phyloP scores from a whole-genome alignment of 2,113 vertebrate species.

The Athene noctua region DNA sequence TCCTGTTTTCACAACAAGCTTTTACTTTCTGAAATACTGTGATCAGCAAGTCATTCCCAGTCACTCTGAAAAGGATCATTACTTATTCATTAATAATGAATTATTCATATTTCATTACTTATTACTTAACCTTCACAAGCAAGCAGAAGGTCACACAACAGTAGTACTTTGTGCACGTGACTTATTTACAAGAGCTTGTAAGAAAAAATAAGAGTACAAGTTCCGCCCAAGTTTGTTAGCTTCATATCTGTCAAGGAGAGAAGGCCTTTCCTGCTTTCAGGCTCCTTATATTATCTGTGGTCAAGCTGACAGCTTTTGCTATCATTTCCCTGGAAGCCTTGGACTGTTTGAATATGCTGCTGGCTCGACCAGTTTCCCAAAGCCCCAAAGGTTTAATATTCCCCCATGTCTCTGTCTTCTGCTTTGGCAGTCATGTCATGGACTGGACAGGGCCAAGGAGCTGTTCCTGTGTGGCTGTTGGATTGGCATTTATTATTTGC shows the following conservation, averaged over 20 bases:
- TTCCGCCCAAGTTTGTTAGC: not conserved
- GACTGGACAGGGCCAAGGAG: not conserved
- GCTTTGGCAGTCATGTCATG: not conserved
- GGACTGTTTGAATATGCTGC: not conserved
- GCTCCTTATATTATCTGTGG: not conserved
- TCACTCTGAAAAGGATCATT: slow-evolving; percentile 1
- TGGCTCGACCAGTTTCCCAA: not conserved
- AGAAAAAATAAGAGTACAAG: not conserved
- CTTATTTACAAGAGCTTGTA: slow-evolving; percentile 13
- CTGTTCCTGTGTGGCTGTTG: not conserved
- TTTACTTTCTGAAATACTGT: not conserved
- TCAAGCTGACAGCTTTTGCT: not conserved
- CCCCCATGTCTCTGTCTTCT: not conserved
- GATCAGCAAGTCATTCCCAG: not conserved
- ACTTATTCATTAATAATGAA: slow-evolving; percentile 54
- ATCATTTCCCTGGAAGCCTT: not conserved
- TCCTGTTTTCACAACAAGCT: not conserved
- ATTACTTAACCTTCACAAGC: slow-evolving; percentile 53
- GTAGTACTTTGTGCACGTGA: not conserved
- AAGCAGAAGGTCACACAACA: not conserved
- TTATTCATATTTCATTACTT: slow-evolving; percentile 61
- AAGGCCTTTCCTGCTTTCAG: not conserved
- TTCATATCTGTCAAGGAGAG: not conserved
- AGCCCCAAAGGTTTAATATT: not conserved
- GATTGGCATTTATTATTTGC: not conserved